These are phyloP conservation scores for Herpetotheres cachinnans DNA, from an alignment of 2,113 vertebrate species.

Conservation along the genomic window DNA sequence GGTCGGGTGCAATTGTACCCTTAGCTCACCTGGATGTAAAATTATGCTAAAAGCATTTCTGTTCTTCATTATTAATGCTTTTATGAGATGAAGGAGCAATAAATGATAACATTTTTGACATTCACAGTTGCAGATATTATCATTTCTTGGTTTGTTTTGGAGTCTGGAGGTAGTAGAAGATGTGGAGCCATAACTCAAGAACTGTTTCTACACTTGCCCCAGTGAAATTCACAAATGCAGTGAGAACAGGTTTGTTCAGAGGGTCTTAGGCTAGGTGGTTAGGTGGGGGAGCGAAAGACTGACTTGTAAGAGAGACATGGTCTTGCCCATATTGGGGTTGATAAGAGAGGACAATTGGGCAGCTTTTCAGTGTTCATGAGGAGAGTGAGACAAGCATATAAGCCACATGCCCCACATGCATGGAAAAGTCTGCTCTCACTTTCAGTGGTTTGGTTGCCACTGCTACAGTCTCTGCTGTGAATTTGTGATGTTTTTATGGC, in stretches of 20 bases:
- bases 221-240: background rate
- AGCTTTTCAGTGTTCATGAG: background rate
- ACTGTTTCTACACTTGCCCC: background rate
- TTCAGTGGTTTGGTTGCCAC: background rate
- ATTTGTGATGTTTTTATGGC: constrained; percentile 7
- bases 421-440: background rate
- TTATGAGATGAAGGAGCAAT: background rate
- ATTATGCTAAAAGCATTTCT: background rate
- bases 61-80: background rate
- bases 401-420: background rate
- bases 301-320: background rate
- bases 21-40: background rate
- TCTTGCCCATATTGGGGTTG: background rate
- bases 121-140: background rate
- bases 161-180: background rate
- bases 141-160: background rate
- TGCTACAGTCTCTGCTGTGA: background rate
- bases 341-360: background rate
- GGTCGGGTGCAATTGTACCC: background rate
- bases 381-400: background rate
- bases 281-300: background rate
- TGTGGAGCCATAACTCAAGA: background rate
- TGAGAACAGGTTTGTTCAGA: background rate
- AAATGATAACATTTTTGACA: background rate
- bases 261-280: background rate